Evolutionary conservation across 2,797 vertebrate genomes (phyloP), one percentile per base, ranked within the genome.

Genomic region (Gorsachius magnificus): DNA sequence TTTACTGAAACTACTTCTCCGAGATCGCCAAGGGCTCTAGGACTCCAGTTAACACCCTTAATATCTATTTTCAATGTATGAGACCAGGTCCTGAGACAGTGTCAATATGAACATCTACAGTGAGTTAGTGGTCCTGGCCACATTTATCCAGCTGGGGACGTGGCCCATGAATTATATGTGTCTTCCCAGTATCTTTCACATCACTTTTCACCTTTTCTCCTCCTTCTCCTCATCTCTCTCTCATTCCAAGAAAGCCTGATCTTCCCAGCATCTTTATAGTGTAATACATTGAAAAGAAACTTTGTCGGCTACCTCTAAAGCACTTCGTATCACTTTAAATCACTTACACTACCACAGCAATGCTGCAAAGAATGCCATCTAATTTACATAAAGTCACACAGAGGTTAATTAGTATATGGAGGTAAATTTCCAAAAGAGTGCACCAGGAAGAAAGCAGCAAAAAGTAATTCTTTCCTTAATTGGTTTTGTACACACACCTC

Each of bases 371-470:
- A 79, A 97, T 54, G 91, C 38, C 21, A 77, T 93, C 56, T 90
- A 86, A 94, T 97, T 98, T 98, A 93, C 85, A 93, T 97, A 90
- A 91, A 93, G 83, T 95, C 96, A 97, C 93, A 58, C 65, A 97
- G 81, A 97, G 68, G 81, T 97, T 97, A 97, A 97, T 97, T 97
- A 85, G 74, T 88, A 92, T 93, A 91, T 95, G 87, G 86, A 96
- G 69, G 95, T 96, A 97, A 95, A 97, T 97, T 97, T 98, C 93
- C 77, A 92, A 95, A 95, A 95, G 86, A 90, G 46, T 61, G 43
- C 74, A 89, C 89, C 61, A 95, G 89, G 24, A 88, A 94, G 94
- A 92, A 95, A 90, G 76, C 58, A 75, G 89, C 89, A 95, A 97
- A 96, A 97, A 94, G 57, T 45, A 96, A 97, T 98, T 95, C 74